Percentiles rank a stretch among this genome's conserved stretches.
These are phyloP conservation scores for Agrilus cyanescens DNA, from an alignment of 2,888 invertebrate genomes.

Conservation along the genomic window DNA sequence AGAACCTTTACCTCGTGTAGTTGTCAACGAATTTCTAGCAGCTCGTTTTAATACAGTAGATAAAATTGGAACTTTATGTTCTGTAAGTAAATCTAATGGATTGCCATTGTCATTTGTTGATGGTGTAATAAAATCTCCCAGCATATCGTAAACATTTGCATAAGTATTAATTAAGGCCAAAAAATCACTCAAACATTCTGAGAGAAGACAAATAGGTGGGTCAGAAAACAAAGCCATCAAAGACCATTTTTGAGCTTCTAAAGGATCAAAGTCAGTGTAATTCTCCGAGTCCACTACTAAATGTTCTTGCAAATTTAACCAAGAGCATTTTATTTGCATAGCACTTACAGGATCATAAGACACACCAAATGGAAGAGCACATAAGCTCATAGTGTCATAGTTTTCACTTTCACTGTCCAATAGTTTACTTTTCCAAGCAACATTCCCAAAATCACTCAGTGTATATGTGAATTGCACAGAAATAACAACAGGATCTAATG, in stretches of 20 bases:
- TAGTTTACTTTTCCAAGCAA: constrained; percentile 50
- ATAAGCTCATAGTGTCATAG: constrained; percentile 39
- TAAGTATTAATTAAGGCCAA: constrained; percentile 49
- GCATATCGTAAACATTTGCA: constrained; percentile 38
- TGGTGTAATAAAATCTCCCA: constrained; percentile 40
- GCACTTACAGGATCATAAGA: constrained; percentile 70
- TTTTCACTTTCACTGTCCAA: constrained; percentile 44
- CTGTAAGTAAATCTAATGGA: constrained; percentile 61
- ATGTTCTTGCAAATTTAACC: constrained; percentile 78
- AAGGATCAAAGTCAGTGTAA: constrained; percentile 80
- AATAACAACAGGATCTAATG: constrained; percentile 52
- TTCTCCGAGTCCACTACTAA: constrained; percentile 78
- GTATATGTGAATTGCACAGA: constrained; percentile 66
- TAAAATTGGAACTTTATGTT: constrained; percentile 59
- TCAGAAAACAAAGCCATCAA: constrained; percentile 53
- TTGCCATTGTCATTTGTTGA: constrained; percentile 35
- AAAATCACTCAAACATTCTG: constrained; percentile 62
- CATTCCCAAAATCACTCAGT: constrained; percentile 38
- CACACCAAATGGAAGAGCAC: constrained; percentile 72
- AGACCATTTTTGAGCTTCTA: constrained; percentile 70
- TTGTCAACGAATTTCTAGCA: constrained; percentile 35
- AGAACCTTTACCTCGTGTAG: constrained; percentile 36
- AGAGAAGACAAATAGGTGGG: constrained; percentile 62
- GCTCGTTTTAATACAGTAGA: constrained; percentile 45
- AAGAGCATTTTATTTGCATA: constrained; percentile 66